phyloP scores from a whole-genome alignment of 2,113 vertebrate genomes.

The Siniperca chuatsi region DNA sequence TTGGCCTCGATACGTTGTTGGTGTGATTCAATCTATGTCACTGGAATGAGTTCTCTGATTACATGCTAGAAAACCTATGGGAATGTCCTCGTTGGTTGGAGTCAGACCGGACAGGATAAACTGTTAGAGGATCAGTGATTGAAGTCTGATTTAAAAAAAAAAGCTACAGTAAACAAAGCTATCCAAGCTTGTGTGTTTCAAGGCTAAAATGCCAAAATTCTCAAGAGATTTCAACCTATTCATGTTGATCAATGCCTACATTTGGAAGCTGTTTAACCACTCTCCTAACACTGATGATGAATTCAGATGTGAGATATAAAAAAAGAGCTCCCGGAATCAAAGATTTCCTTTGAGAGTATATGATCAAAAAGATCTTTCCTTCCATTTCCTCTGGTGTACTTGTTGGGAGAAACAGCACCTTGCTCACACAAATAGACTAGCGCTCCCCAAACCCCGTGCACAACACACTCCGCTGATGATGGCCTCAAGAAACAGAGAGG shows the following conservation, averaged over 20 bases:
- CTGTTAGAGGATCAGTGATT: conserved; percentile 32
- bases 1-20: conserved; percentile 22
- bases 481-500: conserved; percentile 48
- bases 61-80: conserved; percentile 16
- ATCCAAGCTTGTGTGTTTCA: conserved; percentile 37
- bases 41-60: conserved; percentile 30
- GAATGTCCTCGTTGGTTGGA: conserved; percentile 5
- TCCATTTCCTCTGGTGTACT: conserved; percentile 69
- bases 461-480: conserved; percentile 50
- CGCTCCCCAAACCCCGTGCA: conserved; percentile 15
- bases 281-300: conserved; percentile 34
- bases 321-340: conserved; percentile 62
- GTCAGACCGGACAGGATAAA: conserved; percentile 4
- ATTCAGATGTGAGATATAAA: conserved; percentile 48
- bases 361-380: conserved; percentile 73
- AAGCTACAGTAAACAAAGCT: conserved; percentile 28
- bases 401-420: conserved; percentile 66
- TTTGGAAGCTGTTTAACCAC: conserved; percentile 52
- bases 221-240: conserved; percentile 51
- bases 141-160: conserved; percentile 15
- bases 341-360: conserved; percentile 75
- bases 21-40: conserved; percentile 17
- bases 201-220: conserved; percentile 47
- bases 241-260: conserved; percentile 56
- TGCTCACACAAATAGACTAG: conserved; percentile 63